Conservation (phyloP, 1,140 invertebrate genomes). For the Camponotus floridanus region DNA sequence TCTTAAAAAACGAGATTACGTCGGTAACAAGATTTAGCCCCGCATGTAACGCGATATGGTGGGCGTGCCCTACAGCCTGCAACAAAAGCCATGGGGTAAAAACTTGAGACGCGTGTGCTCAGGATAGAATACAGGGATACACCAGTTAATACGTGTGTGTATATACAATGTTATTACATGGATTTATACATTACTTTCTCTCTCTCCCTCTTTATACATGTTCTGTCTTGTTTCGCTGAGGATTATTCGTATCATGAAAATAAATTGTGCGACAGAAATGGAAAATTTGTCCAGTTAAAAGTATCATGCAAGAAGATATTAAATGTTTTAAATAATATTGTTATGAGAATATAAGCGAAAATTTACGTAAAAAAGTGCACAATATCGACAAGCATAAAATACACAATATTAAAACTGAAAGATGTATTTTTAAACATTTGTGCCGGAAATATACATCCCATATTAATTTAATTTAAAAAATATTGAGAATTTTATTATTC, state of each 20-base stretch:
- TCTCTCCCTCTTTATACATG: neutral
- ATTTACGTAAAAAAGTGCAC: neutral
- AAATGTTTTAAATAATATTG: neutral
- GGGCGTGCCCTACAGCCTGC: slow-evolving; percentile 13
- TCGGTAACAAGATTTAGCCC: slow-evolving; percentile 51
- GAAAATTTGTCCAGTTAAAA: neutral
- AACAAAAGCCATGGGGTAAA: slow-evolving; percentile 48
- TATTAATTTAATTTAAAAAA: neutral
- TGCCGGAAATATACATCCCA: neutral
- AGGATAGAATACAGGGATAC: neutral
- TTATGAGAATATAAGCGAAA: slow-evolving; percentile 2
- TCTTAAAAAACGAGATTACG: slow-evolving; percentile 63
- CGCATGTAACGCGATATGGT: slow-evolving; percentile 44
- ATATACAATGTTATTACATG: neutral
- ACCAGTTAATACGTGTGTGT: neutral
- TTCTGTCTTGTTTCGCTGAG: neutral
- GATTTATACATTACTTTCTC: neutral
- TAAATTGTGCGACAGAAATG: slow-evolving; percentile 30
- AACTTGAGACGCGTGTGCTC: slow-evolving; percentile 41
- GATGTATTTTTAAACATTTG: neutral
- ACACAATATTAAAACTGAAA: neutral
- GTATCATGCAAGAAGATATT: neutral
- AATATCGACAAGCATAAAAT: neutral
- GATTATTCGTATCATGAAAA: slow-evolving; percentile 26
- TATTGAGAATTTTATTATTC: neutral